Evolutionary conservation across 1,140 invertebrate genomes (phyloP).

Genomic region (Coelopa frigida): DNA sequence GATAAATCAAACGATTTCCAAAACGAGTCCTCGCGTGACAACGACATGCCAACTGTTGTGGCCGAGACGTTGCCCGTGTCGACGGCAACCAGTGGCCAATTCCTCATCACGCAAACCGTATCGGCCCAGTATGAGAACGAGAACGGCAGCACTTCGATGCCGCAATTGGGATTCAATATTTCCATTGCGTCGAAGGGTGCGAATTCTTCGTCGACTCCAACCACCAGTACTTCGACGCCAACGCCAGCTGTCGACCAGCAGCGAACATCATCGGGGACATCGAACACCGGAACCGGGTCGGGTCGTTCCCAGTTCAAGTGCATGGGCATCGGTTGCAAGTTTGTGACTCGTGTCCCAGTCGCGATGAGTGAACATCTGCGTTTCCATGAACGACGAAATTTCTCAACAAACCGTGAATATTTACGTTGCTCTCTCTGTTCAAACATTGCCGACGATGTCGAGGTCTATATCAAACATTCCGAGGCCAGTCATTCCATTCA

Average conservation of each 20-base stretch:
- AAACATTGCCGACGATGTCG: constrained; percentile 11
- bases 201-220: background rate
- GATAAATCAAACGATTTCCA: too few species aligned
- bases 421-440: constrained; percentile 9
- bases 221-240: background rate
- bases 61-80: constrained; percentile 11
- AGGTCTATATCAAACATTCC: constrained; percentile 10
- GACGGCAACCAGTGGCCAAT: constrained; percentile 7
- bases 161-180: constrained; percentile 13
- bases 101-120: constrained; percentile 16
- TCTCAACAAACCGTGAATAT: constrained; percentile 12
- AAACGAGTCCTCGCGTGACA: too few species aligned
- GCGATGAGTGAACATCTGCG: constrained; percentile 25
- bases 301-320: constrained; percentile 53
- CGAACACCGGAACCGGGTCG: too few species aligned
- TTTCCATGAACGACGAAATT: constrained; percentile 12
- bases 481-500: constrained; percentile 7
- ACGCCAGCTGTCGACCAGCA: background rate
- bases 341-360: constrained; percentile 48
- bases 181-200: constrained; percentile 5
- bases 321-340: constrained; percentile 49
- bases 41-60: constrained; percentile 7
- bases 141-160: background rate
- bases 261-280: background rate
- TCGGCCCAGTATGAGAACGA: constrained; percentile 11